These are phyloP conservation scores for Anastatus disparis DNA, from an alignment of 1,140 invertebrate genomes.

Conservation along the genomic window DNA sequence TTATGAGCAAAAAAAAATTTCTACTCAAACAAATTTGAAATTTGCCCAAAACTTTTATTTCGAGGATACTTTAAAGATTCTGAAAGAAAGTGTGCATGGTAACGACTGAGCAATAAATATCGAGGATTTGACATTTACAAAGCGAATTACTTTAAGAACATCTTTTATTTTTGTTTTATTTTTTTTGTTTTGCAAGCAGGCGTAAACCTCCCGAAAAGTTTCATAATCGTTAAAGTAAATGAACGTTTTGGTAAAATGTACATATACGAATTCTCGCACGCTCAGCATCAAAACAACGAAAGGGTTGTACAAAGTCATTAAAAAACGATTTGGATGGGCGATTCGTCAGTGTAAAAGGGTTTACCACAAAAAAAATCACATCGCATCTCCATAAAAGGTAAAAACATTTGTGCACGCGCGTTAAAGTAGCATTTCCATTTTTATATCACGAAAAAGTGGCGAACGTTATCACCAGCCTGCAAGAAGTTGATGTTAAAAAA, in stretches of 20 bases:
- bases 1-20: no score
- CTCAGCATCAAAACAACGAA: background rate
- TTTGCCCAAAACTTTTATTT: no score
- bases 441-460: slow-evolving; percentile 41
- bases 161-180: no score
- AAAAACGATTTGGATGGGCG: slow-evolving; percentile 45
- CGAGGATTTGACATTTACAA: background rate
- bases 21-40: no score
- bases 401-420: slow-evolving; percentile 13
- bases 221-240: slow-evolving; percentile 11
- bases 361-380: slow-evolving; percentile 40
- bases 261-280: slow-evolving; percentile 2
- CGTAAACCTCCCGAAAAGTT: background rate
- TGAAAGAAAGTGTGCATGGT: no score
- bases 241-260: background rate
- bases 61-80: no score
- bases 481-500: no score
- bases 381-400: background rate
- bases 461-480: background rate
- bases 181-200: no score
- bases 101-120: background rate
- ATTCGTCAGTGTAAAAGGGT: slow-evolving; percentile 22
- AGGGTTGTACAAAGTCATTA: slow-evolving; percentile 29
- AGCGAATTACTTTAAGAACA: background rate
- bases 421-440: slow-evolving; percentile 51